phyloP scores from a whole-genome alignment of 37 sponge, comb jelly and placozoan species.

The Halichondria panicea region DNA sequence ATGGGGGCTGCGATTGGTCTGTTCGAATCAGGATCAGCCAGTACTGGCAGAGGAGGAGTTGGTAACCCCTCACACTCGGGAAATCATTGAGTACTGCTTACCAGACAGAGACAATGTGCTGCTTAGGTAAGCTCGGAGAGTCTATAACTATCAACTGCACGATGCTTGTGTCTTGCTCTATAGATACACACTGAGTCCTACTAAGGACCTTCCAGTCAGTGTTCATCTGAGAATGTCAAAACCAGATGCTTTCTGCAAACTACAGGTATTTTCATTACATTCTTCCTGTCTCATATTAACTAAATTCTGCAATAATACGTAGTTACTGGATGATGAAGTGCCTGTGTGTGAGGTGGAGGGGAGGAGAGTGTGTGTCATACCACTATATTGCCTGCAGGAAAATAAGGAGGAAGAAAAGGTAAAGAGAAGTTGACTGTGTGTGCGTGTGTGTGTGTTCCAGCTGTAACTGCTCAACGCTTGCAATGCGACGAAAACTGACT shows the following conservation, averaged over 20 bases:
- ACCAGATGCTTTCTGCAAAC: slow-evolving; percentile 67
- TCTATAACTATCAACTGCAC: not conserved
- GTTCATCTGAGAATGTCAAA: slow-evolving; percentile 85
- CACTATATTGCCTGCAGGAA: slow-evolving; percentile 54
- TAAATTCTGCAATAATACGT: not conserved
- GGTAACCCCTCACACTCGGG: slow-evolving; percentile 51
- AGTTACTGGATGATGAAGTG: slow-evolving; percentile 77
- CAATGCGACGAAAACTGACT: no score
- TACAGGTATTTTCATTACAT: slow-evolving; percentile 63
- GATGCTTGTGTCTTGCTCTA: not conserved
- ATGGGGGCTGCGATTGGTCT: slow-evolving; percentile 43
- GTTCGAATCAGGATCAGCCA: slow-evolving; percentile 43
- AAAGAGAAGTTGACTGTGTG: not conserved
- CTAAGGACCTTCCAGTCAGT: slow-evolving; percentile 61
- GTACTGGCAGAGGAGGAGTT: slow-evolving; percentile 14
- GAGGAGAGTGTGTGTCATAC: slow-evolving; percentile 76
- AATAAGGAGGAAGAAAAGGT: not conserved
- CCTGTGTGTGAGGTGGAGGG: slow-evolving; percentile 49
- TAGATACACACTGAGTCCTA: slow-evolving; percentile 9
- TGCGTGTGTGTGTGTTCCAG: no score
- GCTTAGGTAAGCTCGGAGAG: slow-evolving; percentile 64
- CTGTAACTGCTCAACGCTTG: no score
- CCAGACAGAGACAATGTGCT: slow-evolving; percentile 80
- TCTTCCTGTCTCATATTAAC: not conserved
- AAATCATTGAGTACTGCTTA: slow-evolving; percentile 80